Evolutionary conservation across 2,113 vertebrate species (phyloP), one percentile per base, ranked within the genome.

Genomic region (Xiphias gladius): DNA sequence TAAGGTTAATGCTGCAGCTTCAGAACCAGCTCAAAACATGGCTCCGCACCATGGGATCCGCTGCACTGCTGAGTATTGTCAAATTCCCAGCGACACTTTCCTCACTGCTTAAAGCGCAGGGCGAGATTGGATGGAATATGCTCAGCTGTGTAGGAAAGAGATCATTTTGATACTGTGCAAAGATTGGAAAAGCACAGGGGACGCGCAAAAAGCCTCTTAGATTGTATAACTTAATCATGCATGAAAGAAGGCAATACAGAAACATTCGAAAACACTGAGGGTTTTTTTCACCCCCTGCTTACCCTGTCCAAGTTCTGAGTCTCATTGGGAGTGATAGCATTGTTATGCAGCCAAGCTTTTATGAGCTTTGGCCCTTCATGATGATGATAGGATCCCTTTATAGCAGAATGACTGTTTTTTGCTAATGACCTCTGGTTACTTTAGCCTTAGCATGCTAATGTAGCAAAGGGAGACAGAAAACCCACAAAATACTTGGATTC

Each of bases 211-310:
- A 67, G 74, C 82, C 88, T 90, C 61, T 78, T 65, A 86, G 86
- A 92, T 87, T 88, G 86, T 90, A 83, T 77, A 92, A 87, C 83
- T 89, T 91, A 91, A 91, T 93, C 85, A 87, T 82, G 85, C 85
- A 64, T 83, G 79, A 85, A 89, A 86, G 89, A 88, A 83, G 79
- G 81, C 61, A 43, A 83, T 78, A 69, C 69, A 91, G 85, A 92
- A 88, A 87, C 80, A 87, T 88, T 89, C 74, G 61, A 80, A 91
- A 87, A 82, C 88, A 83, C 58, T 14, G 73, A 78, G 43, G 57
- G 16, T 67, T 78, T 80, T 58, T 73, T 80, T 72, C 61, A 41
- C 39, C 75, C 64, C 41, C 43, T 74, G n/a, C 73, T 82, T 57
- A 70, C 22, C 28, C 67, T 24, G 66, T 85, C 86, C 89, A 91